Evolutionary conservation across 2,888 invertebrate species (phyloP), one percentile per base, ranked within the genome.

Genomic region (Alcis repandata): DNA sequence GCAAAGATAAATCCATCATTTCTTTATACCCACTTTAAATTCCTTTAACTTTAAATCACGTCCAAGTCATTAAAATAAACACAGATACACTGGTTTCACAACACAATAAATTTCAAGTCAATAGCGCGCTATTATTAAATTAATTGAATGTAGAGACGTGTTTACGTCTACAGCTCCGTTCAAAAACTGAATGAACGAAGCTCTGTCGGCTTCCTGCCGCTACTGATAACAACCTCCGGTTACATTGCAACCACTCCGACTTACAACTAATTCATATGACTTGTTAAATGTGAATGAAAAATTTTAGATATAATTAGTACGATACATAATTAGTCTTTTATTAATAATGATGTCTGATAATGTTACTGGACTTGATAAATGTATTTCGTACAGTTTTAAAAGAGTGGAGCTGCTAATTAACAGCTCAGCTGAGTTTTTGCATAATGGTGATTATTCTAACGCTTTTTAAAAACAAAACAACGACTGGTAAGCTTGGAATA

Each of bases 131-230:
- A 17, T 49, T 17, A 33, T 46, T 46, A 54, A 22, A 40, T 43
- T 32, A 32, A 59, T 27, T 22, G 20, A 54, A 68, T 68, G 63
- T 69, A 63, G 72, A 80, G 77, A 78, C 87, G 88, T 88, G 88
- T 84, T 80, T 77, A 83, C 85, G 80, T 82, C 79, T 71, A 81
- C 80, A 71, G 76, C 75, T 80, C 78, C 79, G 80, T 81, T 79
- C 86, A 84, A 85, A 86, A 86, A 89, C 87, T 89, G 89, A 89
- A 89, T 89, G 88, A 88, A 85, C 82, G 83, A 75, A 75, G 74
- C 63, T 80, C 76, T 87, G 87, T 85, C 86, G 59, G 79, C 76
- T 88, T 90, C 90, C 90, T 85, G 89, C 75, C 80, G 69, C 73
- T 41, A 73, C 77, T 84, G 90, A 90, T 91, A 90, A 87, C 83